Conservation (phyloP, 2,113 vertebrate species). For the Neodontobutis hainanensis region DNA sequence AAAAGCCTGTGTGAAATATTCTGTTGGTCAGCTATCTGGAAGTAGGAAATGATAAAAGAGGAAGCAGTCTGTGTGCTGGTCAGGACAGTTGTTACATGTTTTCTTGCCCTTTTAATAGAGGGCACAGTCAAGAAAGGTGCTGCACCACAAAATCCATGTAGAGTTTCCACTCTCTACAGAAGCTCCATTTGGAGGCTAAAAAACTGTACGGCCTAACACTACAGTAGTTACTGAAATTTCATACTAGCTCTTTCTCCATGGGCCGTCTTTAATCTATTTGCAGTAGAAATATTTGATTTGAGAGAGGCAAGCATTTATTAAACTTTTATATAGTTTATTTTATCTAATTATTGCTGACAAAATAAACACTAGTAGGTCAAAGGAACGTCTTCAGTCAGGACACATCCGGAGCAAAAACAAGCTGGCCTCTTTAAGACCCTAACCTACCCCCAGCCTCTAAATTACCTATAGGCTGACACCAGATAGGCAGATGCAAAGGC, state of each 20-base stretch:
- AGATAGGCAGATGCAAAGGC: conserved; percentile 43
- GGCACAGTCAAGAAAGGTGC: conserved; percentile 56
- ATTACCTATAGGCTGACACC: conserved; percentile 72
- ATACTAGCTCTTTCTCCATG: background rate
- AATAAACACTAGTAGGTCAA: conserved; percentile 62
- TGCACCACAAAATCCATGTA: conserved; percentile 20
- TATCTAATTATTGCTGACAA: conserved; percentile 68
- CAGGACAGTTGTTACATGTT: conserved; percentile 54
- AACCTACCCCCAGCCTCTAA: conserved; percentile 66
- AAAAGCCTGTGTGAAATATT: conserved; percentile 66
- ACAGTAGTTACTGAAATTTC: background rate
- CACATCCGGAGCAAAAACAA: conserved; percentile 50
- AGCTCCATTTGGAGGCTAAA: conserved; percentile 9
- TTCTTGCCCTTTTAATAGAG: conserved; percentile 53
- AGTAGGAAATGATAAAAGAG: conserved; percentile 58
- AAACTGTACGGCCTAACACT: background rate
- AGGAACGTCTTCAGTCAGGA: conserved; percentile 59
- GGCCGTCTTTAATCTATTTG: background rate
- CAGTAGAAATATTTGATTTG: background rate
- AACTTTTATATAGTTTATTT: conserved; percentile 66
- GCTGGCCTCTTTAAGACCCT: conserved; percentile 51
- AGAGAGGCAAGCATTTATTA: conserved; percentile 58
- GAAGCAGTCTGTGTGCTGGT: conserved; percentile 62
- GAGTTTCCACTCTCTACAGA: conserved; percentile 15
- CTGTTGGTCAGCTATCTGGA: conserved; percentile 67